These are phyloP conservation scores for Lasioglossum zephyrum DNA, from an alignment of 2,888 invertebrate species.

Conservation along the genomic window DNA sequence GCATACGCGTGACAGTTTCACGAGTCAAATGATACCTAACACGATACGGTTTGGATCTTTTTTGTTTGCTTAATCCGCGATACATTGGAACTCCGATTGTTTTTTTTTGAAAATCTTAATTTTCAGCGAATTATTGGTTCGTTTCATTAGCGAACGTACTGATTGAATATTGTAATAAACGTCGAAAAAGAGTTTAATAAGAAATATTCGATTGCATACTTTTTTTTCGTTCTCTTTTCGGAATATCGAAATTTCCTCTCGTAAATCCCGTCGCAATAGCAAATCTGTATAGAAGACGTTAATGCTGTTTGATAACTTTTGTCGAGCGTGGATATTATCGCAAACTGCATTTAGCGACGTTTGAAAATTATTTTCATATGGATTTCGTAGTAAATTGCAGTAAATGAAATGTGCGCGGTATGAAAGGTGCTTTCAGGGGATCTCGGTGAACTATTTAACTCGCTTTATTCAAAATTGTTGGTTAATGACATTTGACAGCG, in stretches of 20 bases:
- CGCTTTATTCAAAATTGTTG: conserved; percentile 54
- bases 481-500: conserved; percentile 56
- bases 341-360: conserved; percentile 57
- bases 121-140: no score
- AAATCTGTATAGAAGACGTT: conserved; percentile 42
- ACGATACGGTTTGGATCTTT: not conserved
- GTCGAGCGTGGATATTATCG: conserved; percentile 46
- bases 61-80: not conserved
- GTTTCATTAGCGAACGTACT: no score
- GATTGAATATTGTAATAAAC: no score
- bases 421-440: conserved; percentile 57
- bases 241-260: conserved; percentile 5
- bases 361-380: conserved; percentile 59
- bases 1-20: not conserved
- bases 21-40: not conserved
- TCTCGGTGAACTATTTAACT: conserved; percentile 55
- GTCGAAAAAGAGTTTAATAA: not conserved
- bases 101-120: no score
- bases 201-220: not conserved
- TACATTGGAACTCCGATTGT: not conserved
- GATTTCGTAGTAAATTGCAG: conserved; percentile 56
- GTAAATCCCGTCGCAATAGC: conserved; percentile 25
- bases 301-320: conserved; percentile 57
- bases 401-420: conserved; percentile 50
- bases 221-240: not conserved